phyloP scores from a whole-genome alignment of 2,797 vertebrate genomes.

The Acrossocheilus fasciatus region DNA sequence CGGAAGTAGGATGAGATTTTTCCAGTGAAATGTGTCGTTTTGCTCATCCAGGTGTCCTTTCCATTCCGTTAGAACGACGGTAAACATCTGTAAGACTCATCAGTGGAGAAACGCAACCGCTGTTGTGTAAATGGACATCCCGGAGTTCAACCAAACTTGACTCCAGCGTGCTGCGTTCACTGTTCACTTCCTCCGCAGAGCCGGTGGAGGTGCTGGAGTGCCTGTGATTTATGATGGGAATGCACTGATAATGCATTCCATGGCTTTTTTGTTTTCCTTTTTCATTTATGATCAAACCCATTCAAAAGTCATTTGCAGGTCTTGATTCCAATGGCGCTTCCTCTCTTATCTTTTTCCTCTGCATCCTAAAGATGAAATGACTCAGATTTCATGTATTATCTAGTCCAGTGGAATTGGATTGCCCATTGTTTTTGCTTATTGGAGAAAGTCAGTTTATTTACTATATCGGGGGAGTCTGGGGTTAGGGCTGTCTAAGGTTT shows the following conservation, averaged over 20 bases:
- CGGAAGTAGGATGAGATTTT: conserved; percentile 43
- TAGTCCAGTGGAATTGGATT: neutral
- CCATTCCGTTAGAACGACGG: conserved; percentile 15
- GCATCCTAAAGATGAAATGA: neutral
- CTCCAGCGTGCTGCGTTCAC: neutral
- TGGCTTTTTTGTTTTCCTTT: neutral
- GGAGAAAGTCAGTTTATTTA: neutral
- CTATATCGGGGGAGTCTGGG: neutral
- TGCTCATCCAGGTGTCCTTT: neutral
- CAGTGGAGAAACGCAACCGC: neutral
- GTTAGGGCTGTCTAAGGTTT: neutral
- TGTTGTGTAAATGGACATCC: neutral
- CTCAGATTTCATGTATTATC: neutral
- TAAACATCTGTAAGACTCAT: conserved; percentile 34
- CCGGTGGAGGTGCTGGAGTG: conserved; percentile 27
- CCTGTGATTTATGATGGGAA: neutral
- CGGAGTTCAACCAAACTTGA: conserved; percentile 60
- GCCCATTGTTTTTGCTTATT: neutral
- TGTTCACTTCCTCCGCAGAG: conserved; percentile 29
- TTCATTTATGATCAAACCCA: conserved; percentile 7
- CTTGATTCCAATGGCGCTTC: neutral
- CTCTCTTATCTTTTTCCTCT: neutral
- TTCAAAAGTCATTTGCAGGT: neutral
- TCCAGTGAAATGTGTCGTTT: conserved; percentile 15
- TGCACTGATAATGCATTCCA: neutral